phyloP scores from a whole-genome alignment of 2,797 vertebrate genomes.

The Chelon labrosus region DNA sequence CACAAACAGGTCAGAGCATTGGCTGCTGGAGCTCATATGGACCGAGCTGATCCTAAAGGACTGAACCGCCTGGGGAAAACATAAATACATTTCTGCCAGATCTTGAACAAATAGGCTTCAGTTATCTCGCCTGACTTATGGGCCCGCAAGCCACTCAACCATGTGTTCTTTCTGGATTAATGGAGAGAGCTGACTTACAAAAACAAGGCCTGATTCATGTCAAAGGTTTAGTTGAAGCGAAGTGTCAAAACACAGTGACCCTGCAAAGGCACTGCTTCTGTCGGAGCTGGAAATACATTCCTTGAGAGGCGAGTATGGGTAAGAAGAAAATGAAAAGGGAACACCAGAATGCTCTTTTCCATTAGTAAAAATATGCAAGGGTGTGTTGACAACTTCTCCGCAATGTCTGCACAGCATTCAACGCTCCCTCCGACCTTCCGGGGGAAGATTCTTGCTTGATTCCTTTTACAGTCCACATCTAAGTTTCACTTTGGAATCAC shows the following conservation, averaged over 20 bases:
- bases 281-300: conserved; percentile 29
- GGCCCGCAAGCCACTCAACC: conserved; percentile 27
- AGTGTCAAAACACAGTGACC: conserved; percentile 54
- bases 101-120: conserved; percentile 58
- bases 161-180: conserved; percentile 48
- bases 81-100: conserved; percentile 53
- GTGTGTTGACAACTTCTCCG: conserved; percentile 19
- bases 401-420: conserved; percentile 10
- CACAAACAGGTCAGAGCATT: conserved; percentile 55
- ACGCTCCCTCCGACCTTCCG: not conserved
- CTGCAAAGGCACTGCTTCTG: conserved; percentile 10
- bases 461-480: not conserved
- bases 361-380: conserved; percentile 19
- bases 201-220: conserved; percentile 60
- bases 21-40: conserved; percentile 53
- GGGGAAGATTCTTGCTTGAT: not conserved
- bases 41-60: conserved; percentile 46
- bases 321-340: conserved; percentile 17
- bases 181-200: conserved; percentile 19
- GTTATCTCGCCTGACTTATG: conserved; percentile 49
- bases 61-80: conserved; percentile 43
- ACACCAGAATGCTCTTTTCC: conserved; percentile 31
- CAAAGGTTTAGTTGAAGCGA: conserved; percentile 48
- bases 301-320: conserved; percentile 22
- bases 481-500: not conserved